Evolutionary conservation across 53 echinoderm and acorn worm species (phyloP), one percentile per base, ranked within the genome.

Genomic region (Mesocentrotus franciscanus): DNA sequence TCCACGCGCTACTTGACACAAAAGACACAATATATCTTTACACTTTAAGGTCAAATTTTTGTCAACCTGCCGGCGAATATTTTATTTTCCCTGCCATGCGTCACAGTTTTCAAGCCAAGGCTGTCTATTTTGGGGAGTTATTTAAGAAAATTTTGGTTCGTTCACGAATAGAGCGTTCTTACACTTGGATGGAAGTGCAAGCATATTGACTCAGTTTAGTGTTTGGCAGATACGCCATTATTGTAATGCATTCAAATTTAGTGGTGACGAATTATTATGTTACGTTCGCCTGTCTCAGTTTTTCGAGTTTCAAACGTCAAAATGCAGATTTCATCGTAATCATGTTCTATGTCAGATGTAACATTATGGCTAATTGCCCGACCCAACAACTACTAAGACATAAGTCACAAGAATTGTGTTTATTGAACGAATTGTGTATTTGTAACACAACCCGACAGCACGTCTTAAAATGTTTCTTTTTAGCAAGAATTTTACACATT

Each of bases 1-100:
- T 33, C 81, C 81, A 18, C 42, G 39, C 81, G 36, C 42, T 36
- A 81, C 36, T 42, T 42, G 81, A 20, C 81, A 81, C 81, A 81
- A 81, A 81, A 81, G 81, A 42, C 81, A 49, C 36, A 42, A 81
- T 32, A 74, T 74, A 74, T 74, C 32, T 74, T 74, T 74, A 74
- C 74, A 74, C 81, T 81, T 81, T 81, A 9, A 81, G 81, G 81
- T 81, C 81, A 81, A 64, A 81, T 74, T 20, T 42, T 81, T 18
- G 81, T 36, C 36, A 33, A 81, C 81, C 81, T 42, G 42, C 11
- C 26, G 42, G 8, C 3, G 11, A 42, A 36, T 18, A 42, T 81
- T 81, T 33, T 81, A 42, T 81, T 81, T 78, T 36, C 20, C 81
- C 81, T 81, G 22, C 3, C 42, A 20, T 81, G 20, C 74, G 74